Conservation (phyloP, 2,113 vertebrate genomes). For the Psophia crepitans region DNA sequence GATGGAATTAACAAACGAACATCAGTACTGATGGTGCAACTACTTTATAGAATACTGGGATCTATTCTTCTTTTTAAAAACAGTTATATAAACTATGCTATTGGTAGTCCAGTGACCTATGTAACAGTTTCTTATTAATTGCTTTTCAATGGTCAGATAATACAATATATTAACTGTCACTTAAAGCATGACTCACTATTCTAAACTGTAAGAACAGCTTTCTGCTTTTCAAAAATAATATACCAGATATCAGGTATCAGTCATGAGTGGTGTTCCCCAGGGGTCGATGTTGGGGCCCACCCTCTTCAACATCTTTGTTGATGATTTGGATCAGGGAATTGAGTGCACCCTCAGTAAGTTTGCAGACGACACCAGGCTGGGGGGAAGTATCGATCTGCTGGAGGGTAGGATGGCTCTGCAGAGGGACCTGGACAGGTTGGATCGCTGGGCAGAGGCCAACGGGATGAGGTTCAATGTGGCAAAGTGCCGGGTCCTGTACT, state of each 20-base stretch:
- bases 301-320: no score
- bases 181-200: neutral
- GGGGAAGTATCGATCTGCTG: no score
- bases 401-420: no score
- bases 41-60: neutral
- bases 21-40: neutral
- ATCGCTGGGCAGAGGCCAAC: no score
- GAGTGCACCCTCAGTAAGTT: no score
- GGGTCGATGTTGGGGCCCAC: no score
- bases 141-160: neutral
- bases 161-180: neutral
- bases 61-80: neutral
- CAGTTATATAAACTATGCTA: neutral
- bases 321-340: no score
- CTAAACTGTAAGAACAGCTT: neutral
- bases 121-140: neutral
- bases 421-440: no score
- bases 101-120: neutral
- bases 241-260: neutral
- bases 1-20: neutral
- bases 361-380: no score
- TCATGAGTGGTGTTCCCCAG: no score
- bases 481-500: no score
- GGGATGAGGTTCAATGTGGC: no score
- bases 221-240: neutral